Conservation (phyloP, 2,797 vertebrate species). For the Falco novaeseelandiae region DNA sequence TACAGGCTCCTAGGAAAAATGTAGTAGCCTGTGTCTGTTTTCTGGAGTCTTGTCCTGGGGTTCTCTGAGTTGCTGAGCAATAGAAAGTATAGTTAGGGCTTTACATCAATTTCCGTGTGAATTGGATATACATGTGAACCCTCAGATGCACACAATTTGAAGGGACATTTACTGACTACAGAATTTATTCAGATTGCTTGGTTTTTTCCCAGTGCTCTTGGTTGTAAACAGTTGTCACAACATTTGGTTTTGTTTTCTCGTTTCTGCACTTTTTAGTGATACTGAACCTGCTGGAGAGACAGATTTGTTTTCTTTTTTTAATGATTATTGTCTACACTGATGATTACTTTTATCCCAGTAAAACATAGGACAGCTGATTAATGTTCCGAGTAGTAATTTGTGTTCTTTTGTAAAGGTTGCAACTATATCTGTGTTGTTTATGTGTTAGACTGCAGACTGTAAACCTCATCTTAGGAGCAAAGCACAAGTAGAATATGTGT, state of each 20-base stretch:
- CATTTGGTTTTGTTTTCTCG: background rate
- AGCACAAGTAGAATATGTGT: background rate
- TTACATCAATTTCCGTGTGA: background rate
- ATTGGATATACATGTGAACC: background rate
- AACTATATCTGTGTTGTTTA: background rate
- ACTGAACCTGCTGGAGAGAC: background rate
- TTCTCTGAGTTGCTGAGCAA: background rate
- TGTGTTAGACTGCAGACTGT: background rate
- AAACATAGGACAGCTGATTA: background rate
- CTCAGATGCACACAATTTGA: background rate
- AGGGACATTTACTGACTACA: background rate
- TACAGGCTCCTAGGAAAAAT: background rate
- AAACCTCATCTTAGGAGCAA: background rate
- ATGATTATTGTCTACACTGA: background rate
- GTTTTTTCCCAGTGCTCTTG: background rate
- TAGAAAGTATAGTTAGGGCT: background rate
- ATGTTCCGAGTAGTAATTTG: background rate
- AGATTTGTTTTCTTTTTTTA: background rate
- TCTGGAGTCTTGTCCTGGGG: background rate
- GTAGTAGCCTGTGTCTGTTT: background rate
- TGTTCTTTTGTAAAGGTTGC: background rate
- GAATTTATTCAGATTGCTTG: background rate
- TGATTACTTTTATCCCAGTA: background rate
- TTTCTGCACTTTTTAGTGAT: background rate
- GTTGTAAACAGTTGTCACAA: background rate